A percentile compares a stretch with the other conserved stretches of the same genome.
These are phyloP conservation scores for Chiloscyllium plagiosum DNA, from an alignment of 2,113 vertebrate genomes.

Conservation along the genomic window DNA sequence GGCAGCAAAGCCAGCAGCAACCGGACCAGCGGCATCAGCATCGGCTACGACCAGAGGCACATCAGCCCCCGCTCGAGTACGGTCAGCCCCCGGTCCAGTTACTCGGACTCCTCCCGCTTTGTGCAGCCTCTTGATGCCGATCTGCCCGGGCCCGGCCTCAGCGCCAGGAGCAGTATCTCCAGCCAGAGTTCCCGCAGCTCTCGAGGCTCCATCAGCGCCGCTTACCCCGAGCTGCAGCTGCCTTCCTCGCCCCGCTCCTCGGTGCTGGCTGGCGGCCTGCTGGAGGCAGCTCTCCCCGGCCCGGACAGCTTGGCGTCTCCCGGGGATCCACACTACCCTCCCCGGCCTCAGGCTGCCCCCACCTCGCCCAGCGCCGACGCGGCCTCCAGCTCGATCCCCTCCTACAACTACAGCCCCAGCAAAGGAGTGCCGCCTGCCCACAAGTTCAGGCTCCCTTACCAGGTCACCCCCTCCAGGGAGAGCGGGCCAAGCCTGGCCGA, in stretches of 20 bases:
- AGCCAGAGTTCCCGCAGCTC: constrained; percentile 76
- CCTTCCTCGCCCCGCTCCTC: constrained; percentile 74
- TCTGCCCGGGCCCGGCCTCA: constrained; percentile 71
- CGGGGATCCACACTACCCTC: constrained; percentile 46
- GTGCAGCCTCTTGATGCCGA: constrained; percentile 56
- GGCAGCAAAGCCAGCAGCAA: constrained; percentile 69
- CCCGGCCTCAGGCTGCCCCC: constrained; percentile 47
- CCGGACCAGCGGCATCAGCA: constrained; percentile 92
- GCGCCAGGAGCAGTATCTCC: constrained; percentile 80
- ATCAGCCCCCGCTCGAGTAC: constrained; percentile 81
- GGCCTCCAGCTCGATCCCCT: constrained; percentile 41
- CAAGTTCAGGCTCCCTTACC: constrained; percentile 77
- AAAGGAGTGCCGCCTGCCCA: constrained; percentile 57
- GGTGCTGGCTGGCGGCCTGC: constrained; percentile 61
- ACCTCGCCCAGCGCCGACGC: constrained; percentile 46
- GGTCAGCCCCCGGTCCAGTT: constrained; percentile 70
- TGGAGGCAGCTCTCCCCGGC: constrained; percentile 52
- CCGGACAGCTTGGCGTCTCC: neutral
- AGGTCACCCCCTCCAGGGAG: constrained; percentile 76
- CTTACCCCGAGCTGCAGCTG: constrained; percentile 72
- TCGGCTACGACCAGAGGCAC: constrained; percentile 92
- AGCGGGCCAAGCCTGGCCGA: constrained; percentile 84
- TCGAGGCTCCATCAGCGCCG: constrained; percentile 75
- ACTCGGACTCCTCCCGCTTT: constrained; percentile 66
- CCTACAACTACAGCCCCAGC: constrained; percentile 55